phyloP scores from a whole-genome alignment of 2,888 invertebrate species.

The Caenorhabditis sp. region DNA sequence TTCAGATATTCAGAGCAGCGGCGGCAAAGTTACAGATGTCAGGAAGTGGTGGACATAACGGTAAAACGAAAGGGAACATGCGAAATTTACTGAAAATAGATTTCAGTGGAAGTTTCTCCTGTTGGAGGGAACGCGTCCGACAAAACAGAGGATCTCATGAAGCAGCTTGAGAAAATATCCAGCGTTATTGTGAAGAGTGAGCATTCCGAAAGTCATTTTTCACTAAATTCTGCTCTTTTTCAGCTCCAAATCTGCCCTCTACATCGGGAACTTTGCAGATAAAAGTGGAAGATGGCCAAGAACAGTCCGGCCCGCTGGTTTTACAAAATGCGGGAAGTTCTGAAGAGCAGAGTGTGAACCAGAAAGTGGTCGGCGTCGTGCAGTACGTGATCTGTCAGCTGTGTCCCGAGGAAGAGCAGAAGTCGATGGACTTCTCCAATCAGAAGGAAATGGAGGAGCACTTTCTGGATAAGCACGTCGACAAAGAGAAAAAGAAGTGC shows the following conservation, averaged over 20 bases:
- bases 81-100: background rate
- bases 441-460: conserved; percentile 64
- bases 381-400: conserved; percentile 69
- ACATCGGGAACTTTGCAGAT: conserved; percentile 28
- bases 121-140: background rate
- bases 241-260: conserved; percentile 32
- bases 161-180: conserved; percentile 32
- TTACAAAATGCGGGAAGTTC: background rate
- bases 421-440: conserved; percentile 52
- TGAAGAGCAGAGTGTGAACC: conserved; percentile 32
- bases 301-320: conserved; percentile 27
- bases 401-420: conserved; percentile 68
- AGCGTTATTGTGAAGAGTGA: conserved; percentile 43
- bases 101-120: conserved; percentile 36
- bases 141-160: conserved; percentile 13
- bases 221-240: background rate
- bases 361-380: conserved; percentile 67
- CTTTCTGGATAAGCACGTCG: conserved; percentile 66
- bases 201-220: no score
- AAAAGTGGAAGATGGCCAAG: conserved; percentile 31
- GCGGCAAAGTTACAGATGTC: conserved; percentile 22
- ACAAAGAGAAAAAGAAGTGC: conserved; percentile 64
- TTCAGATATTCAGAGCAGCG: conserved; percentile 30
- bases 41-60: conserved; percentile 18
- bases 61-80: background rate